phyloP scores from a whole-genome alignment of 2,888 invertebrate genomes.

The Phalera bucephala region DNA sequence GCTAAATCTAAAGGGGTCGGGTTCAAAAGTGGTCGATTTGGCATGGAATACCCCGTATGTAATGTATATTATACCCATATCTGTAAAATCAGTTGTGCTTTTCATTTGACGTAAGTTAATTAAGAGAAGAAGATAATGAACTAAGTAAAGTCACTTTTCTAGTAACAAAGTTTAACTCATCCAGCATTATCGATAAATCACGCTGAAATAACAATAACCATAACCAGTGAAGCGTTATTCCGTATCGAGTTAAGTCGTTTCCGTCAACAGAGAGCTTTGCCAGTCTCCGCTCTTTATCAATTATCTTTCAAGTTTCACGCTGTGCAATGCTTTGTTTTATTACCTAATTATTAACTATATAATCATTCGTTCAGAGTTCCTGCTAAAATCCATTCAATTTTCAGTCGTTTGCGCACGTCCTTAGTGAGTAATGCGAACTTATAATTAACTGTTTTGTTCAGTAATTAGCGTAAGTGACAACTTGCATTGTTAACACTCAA shows the following conservation, averaged over 20 bases:
- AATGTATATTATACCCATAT: no score
- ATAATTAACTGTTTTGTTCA: conserved; percentile 5
- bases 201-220: conserved; percentile 1
- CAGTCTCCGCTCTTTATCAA: conserved; percentile 13
- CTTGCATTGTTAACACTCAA: conserved; percentile 1
- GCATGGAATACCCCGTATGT: no score
- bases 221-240: conserved; percentile 30
- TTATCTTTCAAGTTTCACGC: conserved; percentile 21
- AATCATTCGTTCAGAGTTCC: conserved; percentile 18
- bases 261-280: conserved; percentile 21
- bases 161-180: no score
- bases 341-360: conserved; percentile 31
- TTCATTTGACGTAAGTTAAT: no score
- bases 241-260: conserved; percentile 12
- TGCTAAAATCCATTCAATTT: conserved; percentile 21
- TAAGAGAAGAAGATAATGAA: no score
- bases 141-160: no score
- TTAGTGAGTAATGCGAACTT: conserved; percentile 5
- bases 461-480: conserved; percentile 2
- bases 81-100: no score
- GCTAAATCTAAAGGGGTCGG: no score
- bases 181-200: no score
- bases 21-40: no score
- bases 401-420: conserved; percentile 27
- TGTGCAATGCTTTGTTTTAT: conserved; percentile 30